phyloP scores from a whole-genome alignment of 2,113 vertebrate genomes.

The Cephalopholis sonnerati region DNA sequence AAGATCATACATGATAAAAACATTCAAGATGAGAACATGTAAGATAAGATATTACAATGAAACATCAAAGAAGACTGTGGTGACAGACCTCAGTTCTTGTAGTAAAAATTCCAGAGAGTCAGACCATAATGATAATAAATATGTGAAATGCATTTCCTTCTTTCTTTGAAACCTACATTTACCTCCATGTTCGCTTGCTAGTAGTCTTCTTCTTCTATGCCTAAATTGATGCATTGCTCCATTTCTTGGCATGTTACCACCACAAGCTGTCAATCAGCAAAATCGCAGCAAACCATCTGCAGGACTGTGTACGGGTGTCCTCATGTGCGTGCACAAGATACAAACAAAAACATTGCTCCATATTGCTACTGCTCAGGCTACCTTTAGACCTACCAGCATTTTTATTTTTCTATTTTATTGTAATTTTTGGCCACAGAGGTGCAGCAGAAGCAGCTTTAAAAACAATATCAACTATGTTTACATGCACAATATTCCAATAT shows the following conservation, averaged over 20 bases:
- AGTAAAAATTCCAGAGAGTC: too few relatives aligned
- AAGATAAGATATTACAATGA: too few relatives aligned
- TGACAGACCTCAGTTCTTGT: too few relatives aligned
- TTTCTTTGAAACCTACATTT: not conserved
- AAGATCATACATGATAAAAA: too few relatives aligned
- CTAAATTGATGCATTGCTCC: not conserved
- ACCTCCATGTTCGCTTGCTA: not conserved
- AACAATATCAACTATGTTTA: too few relatives aligned
- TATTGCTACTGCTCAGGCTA: not conserved
- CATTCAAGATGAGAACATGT: too few relatives aligned
- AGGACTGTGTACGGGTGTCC: not conserved
- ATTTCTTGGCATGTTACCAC: constrained; percentile 13
- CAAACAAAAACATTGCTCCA: not conserved
- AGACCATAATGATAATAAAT: too few relatives aligned
- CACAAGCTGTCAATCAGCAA: not conserved
- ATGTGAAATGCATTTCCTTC: not conserved
- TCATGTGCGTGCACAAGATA: not conserved
- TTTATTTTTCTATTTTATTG: not conserved
- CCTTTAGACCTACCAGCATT: not conserved
- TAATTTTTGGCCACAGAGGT: not conserved
- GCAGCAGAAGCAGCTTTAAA: not conserved
- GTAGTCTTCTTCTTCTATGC: not conserved
- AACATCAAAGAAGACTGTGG: too few relatives aligned
- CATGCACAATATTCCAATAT: too few relatives aligned
- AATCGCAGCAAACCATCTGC: constrained; percentile 4